phyloP scores from a whole-genome alignment of 2,113 vertebrate genomes.

The Xyliphius kryptos region DNA sequence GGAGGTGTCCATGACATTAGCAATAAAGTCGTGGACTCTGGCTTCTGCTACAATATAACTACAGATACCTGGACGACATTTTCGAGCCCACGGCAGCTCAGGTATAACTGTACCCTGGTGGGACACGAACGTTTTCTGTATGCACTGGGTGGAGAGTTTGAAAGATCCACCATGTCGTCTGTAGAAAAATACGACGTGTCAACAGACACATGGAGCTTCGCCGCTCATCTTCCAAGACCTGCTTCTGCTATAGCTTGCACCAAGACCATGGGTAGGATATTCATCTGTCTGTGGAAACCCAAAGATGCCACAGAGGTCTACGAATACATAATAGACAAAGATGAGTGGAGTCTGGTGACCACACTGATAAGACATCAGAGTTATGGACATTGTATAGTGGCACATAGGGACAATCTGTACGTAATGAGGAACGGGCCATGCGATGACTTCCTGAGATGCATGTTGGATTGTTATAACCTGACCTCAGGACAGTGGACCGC shows the following conservation, averaged over 20 bases:
- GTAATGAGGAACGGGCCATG: slow-evolving; percentile 84
- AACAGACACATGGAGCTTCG: slow-evolving; percentile 68
- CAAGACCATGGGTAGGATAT: slow-evolving; percentile 76
- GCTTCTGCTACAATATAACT: slow-evolving; percentile 78
- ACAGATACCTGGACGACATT: slow-evolving; percentile 72
- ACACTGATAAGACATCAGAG: slow-evolving; percentile 78
- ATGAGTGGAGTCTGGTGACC: slow-evolving; percentile 69
- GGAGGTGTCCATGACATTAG: slow-evolving; percentile 78
- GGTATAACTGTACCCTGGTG: slow-evolving; percentile 77
- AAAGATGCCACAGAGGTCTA: slow-evolving; percentile 78
- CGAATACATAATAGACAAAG: slow-evolving; percentile 60
- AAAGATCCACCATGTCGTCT: slow-evolving; percentile 69
- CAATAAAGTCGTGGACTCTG: slow-evolving; percentile 78
- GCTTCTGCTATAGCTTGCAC: slow-evolving; percentile 65
- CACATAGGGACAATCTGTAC: slow-evolving; percentile 82
- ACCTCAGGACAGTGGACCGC: slow-evolving; percentile 78
- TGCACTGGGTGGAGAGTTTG: slow-evolving; percentile 75
- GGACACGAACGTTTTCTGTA: slow-evolving; percentile 77
- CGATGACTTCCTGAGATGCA: slow-evolving; percentile 81
- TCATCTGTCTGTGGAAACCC: slow-evolving; percentile 82
- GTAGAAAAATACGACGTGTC: slow-evolving; percentile 75
- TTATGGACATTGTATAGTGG: slow-evolving; percentile 88
- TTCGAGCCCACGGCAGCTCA: slow-evolving; percentile 75
- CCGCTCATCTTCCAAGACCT: slow-evolving; percentile 70
- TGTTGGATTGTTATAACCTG: slow-evolving; percentile 84